These are phyloP conservation scores for Neolamprologus sp. DNA, from an alignment of 2,113 vertebrate species.

Conservation along the genomic window DNA sequence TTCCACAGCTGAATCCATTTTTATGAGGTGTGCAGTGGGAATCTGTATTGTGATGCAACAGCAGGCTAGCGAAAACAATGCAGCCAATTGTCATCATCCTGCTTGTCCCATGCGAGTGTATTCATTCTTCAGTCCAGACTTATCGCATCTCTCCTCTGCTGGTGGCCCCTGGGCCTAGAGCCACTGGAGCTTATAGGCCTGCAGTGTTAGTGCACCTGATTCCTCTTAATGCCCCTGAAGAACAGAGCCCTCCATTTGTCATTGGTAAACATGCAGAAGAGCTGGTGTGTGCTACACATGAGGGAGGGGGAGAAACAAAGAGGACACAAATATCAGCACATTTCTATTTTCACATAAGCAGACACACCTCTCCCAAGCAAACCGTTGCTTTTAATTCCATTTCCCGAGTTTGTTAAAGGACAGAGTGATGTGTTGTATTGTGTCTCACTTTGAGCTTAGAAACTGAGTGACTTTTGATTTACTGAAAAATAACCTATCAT, in stretches of 20 bases:
- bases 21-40: conserved; percentile 39
- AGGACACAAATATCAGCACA: conserved; percentile 57
- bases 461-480: background rate
- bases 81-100: conserved; percentile 27
- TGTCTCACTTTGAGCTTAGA: background rate
- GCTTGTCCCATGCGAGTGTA: conserved; percentile 47
- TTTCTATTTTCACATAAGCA: background rate
- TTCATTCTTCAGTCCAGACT: conserved; percentile 55
- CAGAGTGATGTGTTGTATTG: background rate
- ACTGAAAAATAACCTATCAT: conserved; percentile 15
- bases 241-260: conserved; percentile 67
- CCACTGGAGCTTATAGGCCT: conserved; percentile 44
- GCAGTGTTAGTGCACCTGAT: conserved; percentile 54
- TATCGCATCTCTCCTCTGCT: conserved; percentile 42
- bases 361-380: background rate
- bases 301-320: conserved; percentile 30
- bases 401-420: background rate
- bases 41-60: conserved; percentile 49
- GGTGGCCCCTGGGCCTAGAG: conserved; percentile 58
- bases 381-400: background rate
- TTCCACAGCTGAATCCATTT: conserved; percentile 44
- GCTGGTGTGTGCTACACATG: conserved; percentile 34
- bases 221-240: conserved; percentile 59
- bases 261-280: conserved; percentile 65
- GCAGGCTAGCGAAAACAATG: conserved; percentile 58